phyloP scores from a whole-genome alignment of 2,797 vertebrate species.

The Gallinago nigripennis region DNA sequence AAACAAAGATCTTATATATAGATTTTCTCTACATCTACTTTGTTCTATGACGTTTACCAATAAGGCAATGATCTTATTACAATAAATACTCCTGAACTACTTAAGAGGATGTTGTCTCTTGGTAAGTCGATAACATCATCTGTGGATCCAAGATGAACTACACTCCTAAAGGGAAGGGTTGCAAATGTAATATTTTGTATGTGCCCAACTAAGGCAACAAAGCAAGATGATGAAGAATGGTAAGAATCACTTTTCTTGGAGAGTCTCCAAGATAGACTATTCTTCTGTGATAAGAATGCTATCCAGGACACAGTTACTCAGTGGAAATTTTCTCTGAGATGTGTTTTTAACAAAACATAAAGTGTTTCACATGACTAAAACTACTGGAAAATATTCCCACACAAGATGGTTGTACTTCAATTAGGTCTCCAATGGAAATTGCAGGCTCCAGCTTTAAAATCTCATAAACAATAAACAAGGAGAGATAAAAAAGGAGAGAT shows the following conservation, averaged over 20 bases:
- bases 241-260: background rate
- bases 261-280: background rate
- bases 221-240: background rate
- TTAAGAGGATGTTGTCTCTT: background rate
- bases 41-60: background rate
- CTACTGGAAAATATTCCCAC: background rate
- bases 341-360: background rate
- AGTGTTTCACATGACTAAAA: background rate
- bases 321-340: background rate
- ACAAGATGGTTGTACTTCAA: background rate
- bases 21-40: background rate
- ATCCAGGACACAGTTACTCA: background rate
- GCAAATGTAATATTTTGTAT: background rate
- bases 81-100: background rate
- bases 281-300: background rate
- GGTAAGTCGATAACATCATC: background rate
- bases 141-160: background rate
- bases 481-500: background rate
- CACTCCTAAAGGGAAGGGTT: background rate
- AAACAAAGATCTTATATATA: background rate
- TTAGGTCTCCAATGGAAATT: slow-evolving; percentile 38
- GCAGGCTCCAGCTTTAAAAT: background rate
- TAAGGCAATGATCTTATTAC: background rate
- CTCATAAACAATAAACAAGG: background rate
- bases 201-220: background rate